Evolutionary conservation across 2,797 vertebrate genomes (phyloP).

Genomic region (Sus cebifrons): DNA sequence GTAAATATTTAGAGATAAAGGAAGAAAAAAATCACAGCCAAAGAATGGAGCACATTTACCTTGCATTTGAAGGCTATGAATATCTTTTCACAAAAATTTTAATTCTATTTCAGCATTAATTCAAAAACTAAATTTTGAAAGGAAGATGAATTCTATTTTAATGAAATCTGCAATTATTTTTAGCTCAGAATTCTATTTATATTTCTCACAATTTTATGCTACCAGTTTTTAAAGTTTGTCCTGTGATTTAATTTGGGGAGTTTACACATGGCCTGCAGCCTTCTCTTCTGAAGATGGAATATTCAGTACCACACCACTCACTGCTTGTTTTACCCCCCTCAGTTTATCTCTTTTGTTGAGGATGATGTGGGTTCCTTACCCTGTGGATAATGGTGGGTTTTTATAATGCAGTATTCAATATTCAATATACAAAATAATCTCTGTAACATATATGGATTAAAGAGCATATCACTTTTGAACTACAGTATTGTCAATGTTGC

Average conservation of each 20-base stretch:
- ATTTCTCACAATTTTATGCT: neutral
- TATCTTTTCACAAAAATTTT: neutral
- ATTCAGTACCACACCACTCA: neutral
- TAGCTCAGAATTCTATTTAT: slow-evolving; percentile 36
- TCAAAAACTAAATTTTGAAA: slow-evolving; percentile 64
- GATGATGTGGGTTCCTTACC: neutral
- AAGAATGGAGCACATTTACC: neutral
- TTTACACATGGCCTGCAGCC: neutral
- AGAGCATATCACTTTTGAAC: neutral
- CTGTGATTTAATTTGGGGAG: slow-evolving; percentile 24
- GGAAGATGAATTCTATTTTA: neutral
- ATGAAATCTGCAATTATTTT: slow-evolving; percentile 40
- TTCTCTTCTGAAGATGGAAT: slow-evolving; percentile 14
- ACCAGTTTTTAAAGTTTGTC: slow-evolving; percentile 52
- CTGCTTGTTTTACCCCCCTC: neutral
- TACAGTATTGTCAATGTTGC: neutral
- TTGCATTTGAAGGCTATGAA: neutral
- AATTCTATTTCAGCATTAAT: slow-evolving; percentile 36
- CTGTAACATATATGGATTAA: neutral
- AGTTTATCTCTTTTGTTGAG: slow-evolving; percentile 26
- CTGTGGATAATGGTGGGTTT: neutral
- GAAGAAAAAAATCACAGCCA: neutral
- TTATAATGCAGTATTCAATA: slow-evolving; percentile 21
- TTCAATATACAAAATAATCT: neutral
- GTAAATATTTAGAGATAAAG: neutral